Percentiles rank a stretch among this genome's conserved stretches.
Conservation (phyloP, 2,888 invertebrate genomes). For the Mechanitis messenoides region DNA sequence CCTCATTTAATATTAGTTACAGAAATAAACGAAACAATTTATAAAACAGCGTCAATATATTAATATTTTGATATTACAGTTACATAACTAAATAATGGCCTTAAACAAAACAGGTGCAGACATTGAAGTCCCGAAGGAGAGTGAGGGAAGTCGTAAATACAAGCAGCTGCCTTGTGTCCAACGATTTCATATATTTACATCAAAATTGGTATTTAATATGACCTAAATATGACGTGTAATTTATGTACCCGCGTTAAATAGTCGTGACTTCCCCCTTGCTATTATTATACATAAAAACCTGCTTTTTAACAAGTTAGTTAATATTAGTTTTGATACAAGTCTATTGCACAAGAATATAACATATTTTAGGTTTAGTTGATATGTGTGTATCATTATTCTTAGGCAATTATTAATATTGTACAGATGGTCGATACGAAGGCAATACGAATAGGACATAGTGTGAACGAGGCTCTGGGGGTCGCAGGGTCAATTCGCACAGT, state of each 20-base stretch:
- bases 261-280: background rate
- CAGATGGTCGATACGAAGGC: too few species aligned
- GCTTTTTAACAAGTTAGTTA: too few species aligned
- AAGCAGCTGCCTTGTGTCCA: slow-evolving; percentile 50
- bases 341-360: too few species aligned
- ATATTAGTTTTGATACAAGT: too few species aligned
- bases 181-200: slow-evolving; percentile 56
- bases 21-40: too few species aligned
- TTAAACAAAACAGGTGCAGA: slow-evolving; percentile 65
- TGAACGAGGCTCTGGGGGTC: slow-evolving; percentile 46
- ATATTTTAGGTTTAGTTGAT: too few species aligned
- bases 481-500: slow-evolving; percentile 66
- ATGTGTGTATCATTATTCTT: too few species aligned
- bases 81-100: slow-evolving; percentile 57
- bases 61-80: slow-evolving; percentile 33
- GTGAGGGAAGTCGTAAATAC: slow-evolving; percentile 68
- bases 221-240: slow-evolving; percentile 9
- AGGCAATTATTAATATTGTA: too few species aligned
- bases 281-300: background rate
- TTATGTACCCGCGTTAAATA: background rate
- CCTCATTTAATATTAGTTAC: too few species aligned
- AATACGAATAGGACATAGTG: slow-evolving; percentile 16
- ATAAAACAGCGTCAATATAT: too few species aligned
- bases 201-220: slow-evolving; percentile 31
- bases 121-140: slow-evolving; percentile 46